A percentile compares a stretch with the other conserved stretches of the same genome.
phyloP scores from a whole-genome alignment of 2,113 vertebrate genomes.

The Sprattus sprattus region DNA sequence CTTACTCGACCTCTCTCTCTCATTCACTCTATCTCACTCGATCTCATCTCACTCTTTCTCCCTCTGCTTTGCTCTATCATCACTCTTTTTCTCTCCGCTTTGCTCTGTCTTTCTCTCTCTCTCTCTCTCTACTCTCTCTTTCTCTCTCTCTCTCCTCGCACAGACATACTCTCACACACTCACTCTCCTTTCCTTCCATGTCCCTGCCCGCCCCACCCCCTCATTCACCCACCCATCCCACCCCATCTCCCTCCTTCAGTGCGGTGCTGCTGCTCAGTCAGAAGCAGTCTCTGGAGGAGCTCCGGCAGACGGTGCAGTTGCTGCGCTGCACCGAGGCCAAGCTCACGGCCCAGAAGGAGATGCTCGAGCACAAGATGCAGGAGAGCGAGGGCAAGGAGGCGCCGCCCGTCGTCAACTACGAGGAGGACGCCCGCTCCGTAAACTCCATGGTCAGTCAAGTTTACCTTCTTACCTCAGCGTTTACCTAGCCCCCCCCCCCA shows the following conservation, averaged over 20 bases:
- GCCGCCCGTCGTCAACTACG: slow-evolving; percentile 87
- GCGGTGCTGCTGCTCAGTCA: slow-evolving; percentile 86
- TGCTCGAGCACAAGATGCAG: slow-evolving; percentile 87
- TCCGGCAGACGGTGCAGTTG: slow-evolving; percentile 88
- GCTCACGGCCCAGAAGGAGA: slow-evolving; percentile 85
- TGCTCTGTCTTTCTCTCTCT: neutral
- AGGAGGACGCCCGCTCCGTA: slow-evolving; percentile 92
- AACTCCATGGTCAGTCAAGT: slow-evolving; percentile 81
- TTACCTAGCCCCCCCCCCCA: neutral
- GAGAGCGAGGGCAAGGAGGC: slow-evolving; percentile 88
- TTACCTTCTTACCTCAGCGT: neutral
- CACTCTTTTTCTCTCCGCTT: neutral
- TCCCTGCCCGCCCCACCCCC: neutral
- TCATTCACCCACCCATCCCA: slow-evolving; percentile 45
- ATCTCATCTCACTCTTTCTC: neutral
- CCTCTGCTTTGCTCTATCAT: neutral
- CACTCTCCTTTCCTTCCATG: neutral
- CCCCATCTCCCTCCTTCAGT: slow-evolving; percentile 63
- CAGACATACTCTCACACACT: slow-evolving; percentile 48
- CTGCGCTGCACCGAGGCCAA: slow-evolving; percentile 86
- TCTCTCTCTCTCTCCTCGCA: neutral
- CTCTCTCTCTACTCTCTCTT: slow-evolving; percentile 37
- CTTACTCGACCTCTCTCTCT: neutral
- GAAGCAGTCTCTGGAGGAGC: slow-evolving; percentile 87
- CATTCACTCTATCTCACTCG: neutral